A percentile compares a stretch with the other conserved stretches of the same genome.
Evolutionary conservation across 2,888 invertebrate species (phyloP).

Genomic region (Opisthograptis luteolata): DNA sequence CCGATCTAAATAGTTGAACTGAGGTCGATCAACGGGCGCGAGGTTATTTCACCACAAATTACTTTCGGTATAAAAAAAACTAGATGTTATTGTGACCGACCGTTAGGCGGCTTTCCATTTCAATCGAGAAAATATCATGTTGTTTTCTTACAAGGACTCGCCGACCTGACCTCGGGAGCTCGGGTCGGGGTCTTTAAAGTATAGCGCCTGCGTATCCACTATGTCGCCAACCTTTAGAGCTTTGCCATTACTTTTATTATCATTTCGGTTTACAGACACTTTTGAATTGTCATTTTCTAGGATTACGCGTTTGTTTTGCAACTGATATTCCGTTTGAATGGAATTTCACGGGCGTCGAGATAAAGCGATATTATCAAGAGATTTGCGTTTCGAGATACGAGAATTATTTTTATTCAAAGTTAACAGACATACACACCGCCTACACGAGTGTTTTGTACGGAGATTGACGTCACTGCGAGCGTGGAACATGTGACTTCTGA

Average conservation of each 20-base stretch:
- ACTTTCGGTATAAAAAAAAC: constrained; percentile 24
- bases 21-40: constrained; percentile 51
- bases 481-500: constrained; percentile 26
- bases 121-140: constrained; percentile 30
- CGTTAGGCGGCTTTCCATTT: constrained; percentile 29
- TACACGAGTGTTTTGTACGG: constrained; percentile 17
- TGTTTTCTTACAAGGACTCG: constrained; percentile 32
- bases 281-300: constrained; percentile 8
- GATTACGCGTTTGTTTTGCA: constrained; percentile 14
- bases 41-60: constrained; percentile 43
- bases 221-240: constrained; percentile 20
- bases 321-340: constrained; percentile 6
- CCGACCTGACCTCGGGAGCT: constrained; percentile 36
- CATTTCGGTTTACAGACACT: constrained; percentile 7
- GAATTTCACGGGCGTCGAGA: constrained; percentile 17
- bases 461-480: constrained; percentile 27
- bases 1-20: constrained; percentile 32
- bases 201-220: constrained; percentile 4
- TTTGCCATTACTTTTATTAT: constrained; percentile 25
- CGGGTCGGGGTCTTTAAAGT: constrained; percentile 30
- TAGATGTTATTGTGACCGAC: constrained; percentile 22
- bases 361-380: constrained; percentile 16
- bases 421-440: constrained; percentile 7
- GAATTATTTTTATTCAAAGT: constrained; percentile 17
- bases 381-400: constrained; percentile 14